These are phyloP conservation scores for Gulo gulo DNA, from an alignment of 2,113 vertebrate species.

Conservation along the genomic window DNA sequence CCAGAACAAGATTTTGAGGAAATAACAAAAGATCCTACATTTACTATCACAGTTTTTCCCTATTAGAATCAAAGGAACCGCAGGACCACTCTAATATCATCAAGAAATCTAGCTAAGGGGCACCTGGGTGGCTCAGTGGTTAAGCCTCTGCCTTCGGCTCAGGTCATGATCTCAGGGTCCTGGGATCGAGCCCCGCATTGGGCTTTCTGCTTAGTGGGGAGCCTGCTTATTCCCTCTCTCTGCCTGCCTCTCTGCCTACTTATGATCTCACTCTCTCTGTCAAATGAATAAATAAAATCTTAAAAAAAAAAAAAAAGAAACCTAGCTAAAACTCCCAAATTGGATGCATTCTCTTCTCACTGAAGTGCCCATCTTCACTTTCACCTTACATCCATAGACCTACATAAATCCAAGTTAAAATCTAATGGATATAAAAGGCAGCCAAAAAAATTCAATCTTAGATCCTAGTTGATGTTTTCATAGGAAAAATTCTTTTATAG, in stretches of 20 bases:
- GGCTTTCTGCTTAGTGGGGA: too few relatives aligned
- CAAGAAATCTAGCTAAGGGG: neutral
- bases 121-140: too few relatives aligned
- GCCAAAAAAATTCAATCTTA: neutral
- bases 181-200: too few relatives aligned
- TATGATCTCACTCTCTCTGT: too few relatives aligned
- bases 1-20: neutral
- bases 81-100: neutral
- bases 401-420: neutral
- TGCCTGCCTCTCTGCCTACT: too few relatives aligned
- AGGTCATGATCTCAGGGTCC: too few relatives aligned
- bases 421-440: neutral
- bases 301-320: too few relatives aligned
- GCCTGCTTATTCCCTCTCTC: too few relatives aligned
- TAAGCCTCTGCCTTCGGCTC: too few relatives aligned
- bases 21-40: neutral
- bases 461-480: neutral
- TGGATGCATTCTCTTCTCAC: neutral
- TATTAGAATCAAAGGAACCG: neutral
- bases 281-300: too few relatives aligned
- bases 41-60: neutral
- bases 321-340: neutral
- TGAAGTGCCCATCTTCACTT: neutral
- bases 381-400: neutral
- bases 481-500: neutral